A percentile compares a stretch with the other conserved stretches of the same genome.
phyloP scores from a whole-genome alignment of 2,888 invertebrate genomes.

The Pandemis heparana region DNA sequence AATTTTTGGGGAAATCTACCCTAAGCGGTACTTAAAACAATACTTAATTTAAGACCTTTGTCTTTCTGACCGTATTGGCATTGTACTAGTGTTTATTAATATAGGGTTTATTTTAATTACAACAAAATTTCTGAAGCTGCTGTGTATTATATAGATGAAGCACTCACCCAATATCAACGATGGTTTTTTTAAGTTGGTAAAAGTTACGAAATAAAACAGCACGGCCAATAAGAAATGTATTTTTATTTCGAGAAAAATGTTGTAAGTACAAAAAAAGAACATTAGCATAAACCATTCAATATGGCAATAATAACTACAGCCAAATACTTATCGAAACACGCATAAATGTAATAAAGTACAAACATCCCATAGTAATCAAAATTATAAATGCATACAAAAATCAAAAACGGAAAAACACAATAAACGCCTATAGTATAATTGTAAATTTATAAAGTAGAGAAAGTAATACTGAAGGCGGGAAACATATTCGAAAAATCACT shows the following conservation, averaged over 20 bases:
- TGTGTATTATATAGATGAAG: too few species aligned
- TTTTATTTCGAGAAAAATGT: conserved; percentile 72
- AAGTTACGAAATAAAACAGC: conserved; percentile 50
- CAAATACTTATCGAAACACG: conserved; percentile 53
- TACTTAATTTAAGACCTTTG: too few species aligned
- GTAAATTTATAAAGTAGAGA: conserved; percentile 18
- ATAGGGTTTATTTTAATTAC: too few species aligned
- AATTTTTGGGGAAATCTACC: too few species aligned
- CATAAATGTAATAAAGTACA: conserved; percentile 33
- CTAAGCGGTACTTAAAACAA: too few species aligned
- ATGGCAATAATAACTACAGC: conserved; percentile 55
- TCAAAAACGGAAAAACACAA: conserved; percentile 27
- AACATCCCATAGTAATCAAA: conserved; percentile 25
- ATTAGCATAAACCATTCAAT: conserved; percentile 57
- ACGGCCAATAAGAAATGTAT: conserved; percentile 74
- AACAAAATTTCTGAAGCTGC: too few species aligned
- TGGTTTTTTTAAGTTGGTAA: too few species aligned
- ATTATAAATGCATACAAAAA: conserved; percentile 39
- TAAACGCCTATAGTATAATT: conserved; percentile 23
- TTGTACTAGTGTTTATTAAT: too few species aligned
- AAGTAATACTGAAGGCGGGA: conserved; percentile 36
- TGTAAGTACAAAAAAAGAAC: conserved; percentile 76
- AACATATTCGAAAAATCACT: conserved; percentile 48
- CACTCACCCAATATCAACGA: too few species aligned
- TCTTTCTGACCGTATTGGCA: too few species aligned